These are phyloP conservation scores for Drosophila bocki DNA, from an alignment of 1,140 invertebrate genomes.

Conservation along the genomic window DNA sequence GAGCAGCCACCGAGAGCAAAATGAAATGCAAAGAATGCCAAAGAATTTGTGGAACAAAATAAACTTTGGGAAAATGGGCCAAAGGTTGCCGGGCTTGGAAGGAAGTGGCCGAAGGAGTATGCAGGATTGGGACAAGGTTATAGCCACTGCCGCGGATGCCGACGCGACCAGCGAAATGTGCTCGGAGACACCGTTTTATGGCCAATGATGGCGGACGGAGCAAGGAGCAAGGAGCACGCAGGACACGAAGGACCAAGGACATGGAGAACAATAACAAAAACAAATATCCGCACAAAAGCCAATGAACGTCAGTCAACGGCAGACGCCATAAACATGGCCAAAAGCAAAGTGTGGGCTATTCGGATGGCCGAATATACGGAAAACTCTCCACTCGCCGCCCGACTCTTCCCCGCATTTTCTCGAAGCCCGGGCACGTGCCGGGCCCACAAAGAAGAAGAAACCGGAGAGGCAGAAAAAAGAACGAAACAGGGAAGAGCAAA, in stretches of 20 bases:
- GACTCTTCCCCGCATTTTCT: not conserved
- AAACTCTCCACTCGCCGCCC: not conserved
- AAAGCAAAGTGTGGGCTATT: conserved; percentile 17
- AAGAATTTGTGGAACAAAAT: conserved; percentile 74
- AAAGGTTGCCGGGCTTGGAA: conserved; percentile 13
- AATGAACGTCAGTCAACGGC: conserved; percentile 66
- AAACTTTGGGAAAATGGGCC: conserved; percentile 60
- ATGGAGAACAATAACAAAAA: conserved; percentile 75
- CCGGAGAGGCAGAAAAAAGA: conserved; percentile 11
- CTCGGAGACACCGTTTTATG: conserved; percentile 72
- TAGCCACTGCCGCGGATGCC: conserved; percentile 50
- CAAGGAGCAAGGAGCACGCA: not conserved
- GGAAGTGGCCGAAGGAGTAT: conserved; percentile 17
- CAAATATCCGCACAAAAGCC: conserved; percentile 72
- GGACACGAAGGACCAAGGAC: conserved; percentile 32
- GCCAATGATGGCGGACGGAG: conserved; percentile 38
- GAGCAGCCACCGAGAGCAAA: conserved; percentile 23
- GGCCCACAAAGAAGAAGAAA: not conserved
- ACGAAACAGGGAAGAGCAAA: conserved; percentile 15
- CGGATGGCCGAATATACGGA: conserved; percentile 3
- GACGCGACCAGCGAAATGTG: conserved; percentile 64
- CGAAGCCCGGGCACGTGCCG: conserved; percentile 21
- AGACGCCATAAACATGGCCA: conserved; percentile 41
- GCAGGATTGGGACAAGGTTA: conserved; percentile 56
- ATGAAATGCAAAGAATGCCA: conserved; percentile 47